Evolutionary conservation across 2,888 invertebrate species (phyloP).

Genomic region (Tetropium fuscum): DNA sequence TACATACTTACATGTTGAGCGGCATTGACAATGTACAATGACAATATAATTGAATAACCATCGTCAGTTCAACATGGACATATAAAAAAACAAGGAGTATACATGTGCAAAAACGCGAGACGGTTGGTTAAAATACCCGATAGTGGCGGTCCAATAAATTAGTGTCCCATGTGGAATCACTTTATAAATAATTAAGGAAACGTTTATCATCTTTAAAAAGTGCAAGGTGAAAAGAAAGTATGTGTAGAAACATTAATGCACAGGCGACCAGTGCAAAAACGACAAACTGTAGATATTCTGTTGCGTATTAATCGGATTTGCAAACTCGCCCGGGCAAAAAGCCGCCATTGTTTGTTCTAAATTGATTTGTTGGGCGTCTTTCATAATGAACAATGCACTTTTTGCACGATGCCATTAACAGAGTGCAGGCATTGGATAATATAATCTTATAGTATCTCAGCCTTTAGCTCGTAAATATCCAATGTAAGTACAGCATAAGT

Average conservation of each 20-base stretch:
- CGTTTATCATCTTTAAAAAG: conserved; percentile 34
- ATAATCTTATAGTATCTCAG: too few species aligned
- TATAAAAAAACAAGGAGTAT: too few species aligned
- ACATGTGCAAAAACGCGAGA: conserved; percentile 7
- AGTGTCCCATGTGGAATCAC: conserved; percentile 44
- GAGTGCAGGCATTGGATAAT: too few species aligned
- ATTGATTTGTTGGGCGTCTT: conserved; percentile 46
- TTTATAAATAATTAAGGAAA: conserved; percentile 54
- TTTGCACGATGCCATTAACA: too few species aligned
- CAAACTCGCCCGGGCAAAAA: conserved; percentile 40
- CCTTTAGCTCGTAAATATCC: too few species aligned
- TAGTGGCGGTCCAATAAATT: conserved; percentile 45
- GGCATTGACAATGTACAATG: too few species aligned
- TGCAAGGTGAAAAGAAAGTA: conserved; percentile 47
- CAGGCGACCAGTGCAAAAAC: conserved; percentile 36
- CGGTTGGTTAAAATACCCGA: conserved; percentile 15
- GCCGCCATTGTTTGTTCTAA: conserved; percentile 45
- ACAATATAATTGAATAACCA: too few species aligned
- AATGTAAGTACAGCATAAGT: too few species aligned
- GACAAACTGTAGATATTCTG: conserved; percentile 39
- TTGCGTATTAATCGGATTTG: conserved; percentile 47
- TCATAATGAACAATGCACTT: conserved; percentile 17
- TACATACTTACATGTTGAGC: too few species aligned
- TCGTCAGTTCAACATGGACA: too few species aligned
- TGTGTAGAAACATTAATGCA: conserved; percentile 45